A percentile compares a stretch with the other conserved stretches of the same genome.
phyloP scores from a whole-genome alignment of 2,888 invertebrate species.

The Catocala nupta region DNA sequence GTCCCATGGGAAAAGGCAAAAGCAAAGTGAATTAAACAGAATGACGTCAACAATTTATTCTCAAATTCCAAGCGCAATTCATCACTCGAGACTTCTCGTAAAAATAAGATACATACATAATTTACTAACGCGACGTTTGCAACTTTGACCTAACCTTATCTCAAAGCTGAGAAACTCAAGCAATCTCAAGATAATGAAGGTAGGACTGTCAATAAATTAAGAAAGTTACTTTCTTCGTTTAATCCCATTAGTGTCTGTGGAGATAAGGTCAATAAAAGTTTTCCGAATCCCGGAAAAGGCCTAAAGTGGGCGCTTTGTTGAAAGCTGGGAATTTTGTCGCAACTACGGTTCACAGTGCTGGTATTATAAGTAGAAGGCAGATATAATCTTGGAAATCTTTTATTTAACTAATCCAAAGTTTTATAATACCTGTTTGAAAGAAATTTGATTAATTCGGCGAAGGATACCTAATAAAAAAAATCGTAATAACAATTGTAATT shows the following conservation, averaged over 20 bases:
- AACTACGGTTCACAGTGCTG: conserved; percentile 7
- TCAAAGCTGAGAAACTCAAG: conserved; percentile 23
- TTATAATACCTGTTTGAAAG: too few species aligned
- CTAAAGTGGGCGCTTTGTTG: conserved; percentile 35
- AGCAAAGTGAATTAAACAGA: neutral
- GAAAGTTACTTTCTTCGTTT: conserved; percentile 41
- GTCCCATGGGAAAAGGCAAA: too few species aligned
- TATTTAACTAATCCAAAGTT: too few species aligned
- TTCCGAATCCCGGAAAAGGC: conserved; percentile 35
- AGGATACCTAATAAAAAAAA: too few species aligned
- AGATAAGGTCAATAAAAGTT: conserved; percentile 53
- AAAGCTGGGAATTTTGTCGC: conserved; percentile 30
- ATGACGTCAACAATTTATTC: neutral
- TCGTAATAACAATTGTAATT: too few species aligned
- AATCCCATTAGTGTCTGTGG: conserved; percentile 47
- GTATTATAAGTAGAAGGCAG: neutral
- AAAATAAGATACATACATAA: conserved; percentile 11
- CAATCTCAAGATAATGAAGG: conserved; percentile 41
- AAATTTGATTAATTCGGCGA: too few species aligned
- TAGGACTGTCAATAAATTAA: conserved; percentile 50
- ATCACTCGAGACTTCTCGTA: neutral
- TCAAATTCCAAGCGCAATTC: neutral
- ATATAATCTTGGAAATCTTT: too few species aligned
- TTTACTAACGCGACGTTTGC: conserved; percentile 16
- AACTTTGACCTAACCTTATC: conserved; percentile 30